A percentile compares a stretch with the other conserved stretches of the same genome.
These are phyloP conservation scores for Eristalis arbustorum DNA, from an alignment of 2,888 invertebrate genomes.

Conservation along the genomic window DNA sequence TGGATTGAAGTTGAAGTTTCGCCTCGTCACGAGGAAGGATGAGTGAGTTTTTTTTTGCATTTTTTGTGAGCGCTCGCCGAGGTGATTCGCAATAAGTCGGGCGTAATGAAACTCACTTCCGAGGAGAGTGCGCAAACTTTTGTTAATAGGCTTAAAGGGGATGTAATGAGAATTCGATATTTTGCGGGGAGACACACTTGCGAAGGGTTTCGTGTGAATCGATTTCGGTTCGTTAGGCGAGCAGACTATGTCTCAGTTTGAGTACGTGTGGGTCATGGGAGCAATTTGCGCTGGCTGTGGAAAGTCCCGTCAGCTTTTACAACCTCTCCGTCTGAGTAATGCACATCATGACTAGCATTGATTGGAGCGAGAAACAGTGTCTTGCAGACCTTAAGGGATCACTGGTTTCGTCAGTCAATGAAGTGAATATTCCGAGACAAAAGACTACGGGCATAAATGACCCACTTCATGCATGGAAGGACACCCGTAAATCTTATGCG, in stretches of 20 bases:
- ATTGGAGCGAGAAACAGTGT: too few relatives aligned
- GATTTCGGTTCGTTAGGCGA: neutral
- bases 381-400: too few relatives aligned
- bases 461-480: too few relatives aligned
- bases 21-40: neutral
- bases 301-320: too few relatives aligned
- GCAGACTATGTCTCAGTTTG: neutral
- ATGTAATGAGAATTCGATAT: neutral
- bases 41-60: neutral
- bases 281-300: too few relatives aligned
- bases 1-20: neutral
- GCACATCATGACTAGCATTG: too few relatives aligned
- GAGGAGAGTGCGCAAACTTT: neutral
- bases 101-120: neutral
- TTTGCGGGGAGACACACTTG: neutral
- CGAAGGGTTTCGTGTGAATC: neutral
- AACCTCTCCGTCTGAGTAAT: too few relatives aligned
- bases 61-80: neutral
- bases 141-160: slow-evolving; percentile 1
- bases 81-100: neutral
- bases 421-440: too few relatives aligned
- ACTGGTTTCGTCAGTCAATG: too few relatives aligned
- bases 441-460: too few relatives aligned
- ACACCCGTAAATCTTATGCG: too few relatives aligned
- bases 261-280: too few relatives aligned